Base-by-base conservation (phyloP, 92 coral and sea anemone genomes). In the Heliopora coerulea region DNA sequence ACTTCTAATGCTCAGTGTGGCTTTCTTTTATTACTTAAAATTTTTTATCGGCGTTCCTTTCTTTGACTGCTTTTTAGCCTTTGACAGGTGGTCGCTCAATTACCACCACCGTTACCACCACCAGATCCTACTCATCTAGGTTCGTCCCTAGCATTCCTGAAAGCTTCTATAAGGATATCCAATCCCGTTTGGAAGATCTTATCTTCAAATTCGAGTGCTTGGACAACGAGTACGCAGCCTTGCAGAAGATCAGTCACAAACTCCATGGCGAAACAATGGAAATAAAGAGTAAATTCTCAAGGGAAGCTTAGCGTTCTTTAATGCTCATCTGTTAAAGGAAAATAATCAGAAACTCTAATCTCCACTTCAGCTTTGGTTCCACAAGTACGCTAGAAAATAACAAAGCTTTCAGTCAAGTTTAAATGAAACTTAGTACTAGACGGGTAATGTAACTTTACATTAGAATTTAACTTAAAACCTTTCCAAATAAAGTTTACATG, bases 171-270 rank as follows among this genome's bases (percentile, higher is more conserved):
- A 70, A 70, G 17, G 64, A 70, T 52, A 52, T 70, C 8, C 63
- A 70, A 54, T 33, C 77, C 40, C 56, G 41, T 26, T 34, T 70
- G 63, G 77, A 70, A 54, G 77, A 70, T 54, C 77, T 70, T 44
- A 70, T 70, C 9, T 70, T 70, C 27, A 70, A 70, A 31, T 70
- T 70, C 14, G 77, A 70, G 20, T 70, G 77, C 54, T 33, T 70
- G 30, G 77, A 70, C 77, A 70, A 70, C 63, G 77, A 70, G 49
- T 70, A 70, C 34, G 77, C 77, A 12, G 77, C 77, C 56, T 39
- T 70, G n/a, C 77, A 70, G 77, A 70, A 70, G 63, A 70, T 70
- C 50, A 70, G 77, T 39, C 77, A 70, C 37, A 70, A 70, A 3
- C 25, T 54, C 26, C 35, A 30, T n/a, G 34, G 19, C 18, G 77